These are phyloP conservation scores for Orthosia gothica DNA, from an alignment of 2,888 invertebrate genomes.

Conservation along the genomic window DNA sequence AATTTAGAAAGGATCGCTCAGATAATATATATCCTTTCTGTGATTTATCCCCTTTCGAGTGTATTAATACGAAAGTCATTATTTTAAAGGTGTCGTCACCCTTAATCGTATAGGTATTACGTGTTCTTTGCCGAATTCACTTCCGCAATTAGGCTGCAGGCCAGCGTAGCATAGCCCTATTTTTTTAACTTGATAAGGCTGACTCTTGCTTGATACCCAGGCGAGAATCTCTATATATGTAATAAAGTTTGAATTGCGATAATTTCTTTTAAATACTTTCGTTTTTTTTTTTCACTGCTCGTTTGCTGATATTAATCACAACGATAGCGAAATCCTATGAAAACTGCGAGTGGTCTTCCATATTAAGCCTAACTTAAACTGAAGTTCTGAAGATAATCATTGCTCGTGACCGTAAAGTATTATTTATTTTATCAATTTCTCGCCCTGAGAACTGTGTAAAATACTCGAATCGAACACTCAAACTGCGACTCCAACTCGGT, in stretches of 20 bases:
- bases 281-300: too few species aligned
- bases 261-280: not conserved
- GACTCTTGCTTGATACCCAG: too few species aligned
- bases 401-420: slow-evolving; percentile 21
- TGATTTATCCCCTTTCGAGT: too few species aligned
- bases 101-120: too few species aligned
- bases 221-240: not conserved
- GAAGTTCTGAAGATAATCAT: slow-evolving; percentile 1
- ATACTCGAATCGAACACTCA: too few species aligned
- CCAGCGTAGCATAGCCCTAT: not conserved
- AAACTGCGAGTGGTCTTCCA: not conserved
- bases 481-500: too few species aligned
- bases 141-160: too few species aligned
- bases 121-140: too few species aligned
- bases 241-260: slow-evolving; percentile 3
- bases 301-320: not conserved
- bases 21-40: too few species aligned
- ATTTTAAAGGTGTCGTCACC: too few species aligned
- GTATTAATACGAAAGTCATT: too few species aligned
- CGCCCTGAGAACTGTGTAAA: not conserved
- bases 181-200: not conserved
- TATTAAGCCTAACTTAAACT: not conserved
- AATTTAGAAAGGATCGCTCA: too few species aligned
- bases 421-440: slow-evolving; percentile 6
- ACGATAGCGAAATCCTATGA: slow-evolving; percentile 5